Percentiles rank a stretch among this genome's conserved stretches.
Conservation (phyloP, 2,113 vertebrate species). For the Colistium nudipinnis region DNA sequence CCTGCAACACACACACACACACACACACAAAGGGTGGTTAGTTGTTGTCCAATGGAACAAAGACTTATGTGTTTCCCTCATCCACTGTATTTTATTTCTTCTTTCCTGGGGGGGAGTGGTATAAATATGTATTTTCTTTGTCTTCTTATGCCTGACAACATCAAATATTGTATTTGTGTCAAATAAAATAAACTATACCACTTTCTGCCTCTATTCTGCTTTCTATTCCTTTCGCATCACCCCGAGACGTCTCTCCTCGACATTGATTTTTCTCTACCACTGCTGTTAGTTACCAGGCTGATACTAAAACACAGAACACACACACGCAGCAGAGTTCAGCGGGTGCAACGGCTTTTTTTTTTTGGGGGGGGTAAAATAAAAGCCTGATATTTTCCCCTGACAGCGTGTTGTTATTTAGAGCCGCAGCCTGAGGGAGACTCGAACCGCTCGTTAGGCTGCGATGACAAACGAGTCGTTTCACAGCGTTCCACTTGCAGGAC, state of each 20-base stretch:
- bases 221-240: no score
- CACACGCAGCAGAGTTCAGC: constrained; percentile 2
- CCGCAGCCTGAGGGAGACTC: constrained; percentile 28
- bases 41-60: background rate
- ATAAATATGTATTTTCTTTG: no score
- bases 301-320: background rate
- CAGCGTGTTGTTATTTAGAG: constrained; percentile 23
- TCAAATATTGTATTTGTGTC: no score
- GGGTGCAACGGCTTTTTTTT: background rate
- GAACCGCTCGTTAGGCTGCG: background rate
- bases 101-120: no score
- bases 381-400: constrained; percentile 25
- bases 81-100: no score
- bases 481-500: no score
- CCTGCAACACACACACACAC: constrained; percentile 75
- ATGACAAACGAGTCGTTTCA: constrained; percentile 9
- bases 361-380: constrained; percentile 33
- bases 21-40: background rate
- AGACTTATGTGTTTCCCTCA: background rate
- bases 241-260: no score
- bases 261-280: no score
- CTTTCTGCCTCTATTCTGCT: no score
- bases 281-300: background rate
- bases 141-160: no score
- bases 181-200: no score